Base-by-base conservation (phyloP, 2,113 vertebrate genomes). In the Ciconia stormi region DNA sequence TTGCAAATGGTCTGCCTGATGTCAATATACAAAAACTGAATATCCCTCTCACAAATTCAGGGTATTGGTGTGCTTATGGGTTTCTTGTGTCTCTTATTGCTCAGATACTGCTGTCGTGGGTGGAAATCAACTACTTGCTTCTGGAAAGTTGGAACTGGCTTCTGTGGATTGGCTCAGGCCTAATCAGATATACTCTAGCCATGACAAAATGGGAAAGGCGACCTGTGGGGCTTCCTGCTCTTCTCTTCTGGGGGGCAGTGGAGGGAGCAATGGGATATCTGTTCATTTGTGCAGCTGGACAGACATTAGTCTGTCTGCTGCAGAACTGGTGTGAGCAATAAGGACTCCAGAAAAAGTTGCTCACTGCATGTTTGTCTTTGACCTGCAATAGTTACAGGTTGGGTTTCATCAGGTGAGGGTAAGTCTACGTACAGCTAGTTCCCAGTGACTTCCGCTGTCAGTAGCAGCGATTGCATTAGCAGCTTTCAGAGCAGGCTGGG, bases 391-490 rank as follows among this genome's bases (percentile, higher is more conserved):
- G 30, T 65, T 74, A 10, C 5, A 47, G 42, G 49, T 4, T 66
- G 59, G 40, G 17, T 46, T 77, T 58, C 52, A 5, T 42, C 25
- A 22, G 38, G 13, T 59, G 49, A 83, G 73, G 53, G 4, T 34
- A 13, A 30, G 19, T 55, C 32, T 74, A 2, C 22, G 52, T 49
- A 5, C 40, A 34, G 18, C 21, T 7, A 10, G 21, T 32, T 95
- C 65, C 61, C 0, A 0, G 16, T 36, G 34, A 15, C 13, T 58
- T 32, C 13, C 1, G 2, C 81, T 70, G 25, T 49, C 58, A 5
- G 16, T 29, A 25, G 69, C 52, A 82, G 16, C 65, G 59, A 3
- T 32, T 63, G 42, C 59, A 19, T 79, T 44, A 32, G 18, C 32
- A 87, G 49, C 29, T 72, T 69, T 84, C 25, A 46, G 70, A 76